Conservation (phyloP, 2,797 vertebrate species). For the Pterois miles region DNA sequence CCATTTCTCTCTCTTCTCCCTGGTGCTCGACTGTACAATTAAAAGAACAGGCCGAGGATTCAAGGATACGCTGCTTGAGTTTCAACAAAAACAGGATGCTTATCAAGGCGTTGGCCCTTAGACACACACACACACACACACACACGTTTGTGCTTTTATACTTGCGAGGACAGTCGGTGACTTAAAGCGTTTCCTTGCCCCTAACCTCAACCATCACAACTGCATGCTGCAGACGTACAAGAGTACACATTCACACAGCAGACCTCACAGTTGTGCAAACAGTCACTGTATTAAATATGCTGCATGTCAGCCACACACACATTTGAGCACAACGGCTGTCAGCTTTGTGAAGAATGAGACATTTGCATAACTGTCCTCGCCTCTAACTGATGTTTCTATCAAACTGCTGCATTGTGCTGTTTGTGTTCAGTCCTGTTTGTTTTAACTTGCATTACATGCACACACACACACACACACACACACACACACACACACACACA, state of each 20-base stretch:
- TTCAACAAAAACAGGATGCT: constrained; percentile 64
- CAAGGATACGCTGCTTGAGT: constrained; percentile 12
- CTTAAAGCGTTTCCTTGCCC: not conserved
- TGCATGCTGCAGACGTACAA: not conserved
- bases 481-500: not conserved
- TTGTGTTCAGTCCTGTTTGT: too few species aligned
- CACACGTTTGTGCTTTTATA: not conserved
- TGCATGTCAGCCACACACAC: not conserved
- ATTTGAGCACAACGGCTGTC: not conserved
- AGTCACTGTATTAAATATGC: not conserved
- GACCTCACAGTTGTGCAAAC: not conserved
- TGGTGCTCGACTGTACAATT: constrained; percentile 22
- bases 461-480: not conserved
- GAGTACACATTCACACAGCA: not conserved
- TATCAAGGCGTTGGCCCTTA: constrained; percentile 30
- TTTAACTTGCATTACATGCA: too few species aligned
- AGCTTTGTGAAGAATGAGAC: not conserved
- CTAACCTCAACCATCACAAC: not conserved
- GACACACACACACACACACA: not conserved
- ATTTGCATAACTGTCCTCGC: constrained; percentile 3
- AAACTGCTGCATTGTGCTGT: not conserved
- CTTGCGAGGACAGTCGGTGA: not conserved
- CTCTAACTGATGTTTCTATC: not conserved
- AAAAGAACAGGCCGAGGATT: constrained; percentile 26
- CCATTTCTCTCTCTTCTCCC: constrained; percentile 37